Evolutionary conservation across 2,113 vertebrate species (phyloP), one percentile per base, ranked within the genome.

Genomic region (Coregonus clupeaformis): DNA sequence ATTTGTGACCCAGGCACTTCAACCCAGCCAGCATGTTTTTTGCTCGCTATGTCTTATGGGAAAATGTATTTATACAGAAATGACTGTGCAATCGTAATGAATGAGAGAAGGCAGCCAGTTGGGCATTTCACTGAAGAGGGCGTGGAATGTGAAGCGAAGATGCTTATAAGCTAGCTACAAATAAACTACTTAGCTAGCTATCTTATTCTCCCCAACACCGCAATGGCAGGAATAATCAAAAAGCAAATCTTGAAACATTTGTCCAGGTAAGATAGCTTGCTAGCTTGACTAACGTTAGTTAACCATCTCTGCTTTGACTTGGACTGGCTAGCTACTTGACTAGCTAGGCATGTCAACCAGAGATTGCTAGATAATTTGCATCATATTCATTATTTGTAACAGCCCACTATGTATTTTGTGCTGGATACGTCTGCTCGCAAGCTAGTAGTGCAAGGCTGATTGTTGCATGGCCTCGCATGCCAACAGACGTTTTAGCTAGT

Each of bases 221-320:
- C 84, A 74, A 98, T 98, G 97, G 96, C 97, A 62, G 96, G 94
- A 60, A 92, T 98, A 65, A 96, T 98, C 75, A 98, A 98, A 91
- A 98, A 97, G 85, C 97, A 98, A 87, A 98, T 98, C 79, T 88
- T 98, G 84, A 98, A 98, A 84, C 97, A 98, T 90, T 93, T 98
- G 84, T 98, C 97, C 86, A 93, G 97, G 97, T 98, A 92, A 92
- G 93, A n/a, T 29, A 0, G 55, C 55, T 49, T 18, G 25, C 55
- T 52, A 60, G 57, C 57, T 42, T 22, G 5, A 9, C 57, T 22
- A 24, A 22, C n/a, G 57, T 60, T 60, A 11, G 57, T 60, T 60
- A 11, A 16, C n/a, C 5, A 60, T 60, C 7, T 42, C 7, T 42
- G 49, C 5, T 52, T 52, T 52, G 47, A 49, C 47, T 2, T 45